These are phyloP conservation scores for Montipora efflorescens DNA, from an alignment of 64 coral and sea anemone species.

Conservation along the genomic window DNA sequence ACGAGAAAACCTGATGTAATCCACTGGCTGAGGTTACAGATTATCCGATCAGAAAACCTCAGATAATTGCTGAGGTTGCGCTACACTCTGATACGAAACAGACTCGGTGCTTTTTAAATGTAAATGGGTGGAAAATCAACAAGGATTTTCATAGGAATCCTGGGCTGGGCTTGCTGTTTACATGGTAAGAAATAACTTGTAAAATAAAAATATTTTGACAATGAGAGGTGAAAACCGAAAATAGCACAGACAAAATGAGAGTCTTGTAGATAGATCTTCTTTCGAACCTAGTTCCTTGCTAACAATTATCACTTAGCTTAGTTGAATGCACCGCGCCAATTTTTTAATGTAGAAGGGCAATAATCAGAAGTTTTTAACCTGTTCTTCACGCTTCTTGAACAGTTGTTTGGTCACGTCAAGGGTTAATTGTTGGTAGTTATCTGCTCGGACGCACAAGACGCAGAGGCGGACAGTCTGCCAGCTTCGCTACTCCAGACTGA, in stretches of 20 bases:
- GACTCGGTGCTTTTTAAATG: background rate
- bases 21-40: background rate
- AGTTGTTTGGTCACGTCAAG: background rate
- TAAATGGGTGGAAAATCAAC: background rate
- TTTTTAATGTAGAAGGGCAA: background rate
- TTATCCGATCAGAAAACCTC: background rate
- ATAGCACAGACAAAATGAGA: background rate
- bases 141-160: background rate
- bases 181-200: slow-evolving; percentile 21
- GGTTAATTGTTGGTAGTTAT: background rate
- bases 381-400: background rate
- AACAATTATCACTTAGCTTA: background rate
- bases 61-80: background rate
- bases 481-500: background rate
- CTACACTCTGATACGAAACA: background rate
- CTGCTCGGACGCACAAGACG: background rate
- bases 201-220: slow-evolving; percentile 2
- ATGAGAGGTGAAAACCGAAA: background rate
- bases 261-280: background rate
- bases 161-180: slow-evolving; percentile 12
- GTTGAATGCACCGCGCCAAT: too few relatives aligned
- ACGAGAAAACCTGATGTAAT: slow-evolving; percentile 36
- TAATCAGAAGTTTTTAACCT: background rate
- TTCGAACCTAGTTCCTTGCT: background rate
- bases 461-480: background rate